Evolutionary conservation across 2,113 vertebrate species (phyloP).

Genomic region (Sisor rabdophorus): DNA sequence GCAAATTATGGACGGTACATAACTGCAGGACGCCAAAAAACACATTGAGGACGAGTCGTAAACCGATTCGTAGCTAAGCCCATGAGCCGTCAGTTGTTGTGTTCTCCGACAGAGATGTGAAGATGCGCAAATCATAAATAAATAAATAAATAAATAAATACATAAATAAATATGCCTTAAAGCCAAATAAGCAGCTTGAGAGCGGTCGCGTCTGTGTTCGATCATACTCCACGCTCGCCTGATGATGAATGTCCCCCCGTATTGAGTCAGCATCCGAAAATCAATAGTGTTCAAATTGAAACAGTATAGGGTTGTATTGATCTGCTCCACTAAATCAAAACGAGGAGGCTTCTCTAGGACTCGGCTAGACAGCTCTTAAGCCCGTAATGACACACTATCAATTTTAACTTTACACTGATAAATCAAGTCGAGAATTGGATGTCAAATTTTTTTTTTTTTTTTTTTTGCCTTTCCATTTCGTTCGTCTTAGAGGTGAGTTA

Average conservation of each 20-base stretch:
- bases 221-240: slow-evolving; percentile 75
- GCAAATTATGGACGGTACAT: not conserved
- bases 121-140: not conserved
- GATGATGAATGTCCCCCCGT: slow-evolving; percentile 88
- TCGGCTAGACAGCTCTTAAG: slow-evolving; percentile 84
- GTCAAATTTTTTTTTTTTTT: slow-evolving; percentile 77
- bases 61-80: slow-evolving; percentile 17
- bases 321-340: slow-evolving; percentile 90
- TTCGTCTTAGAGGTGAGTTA: slow-evolving; percentile 73
- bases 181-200: slow-evolving; percentile 59
- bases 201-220: slow-evolving; percentile 49
- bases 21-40: not conserved
- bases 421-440: slow-evolving; percentile 99
- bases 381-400: slow-evolving; percentile 96
- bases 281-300: slow-evolving; percentile 99
- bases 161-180: slow-evolving; percentile 10
- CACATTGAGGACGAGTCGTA: not conserved
- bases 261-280: slow-evolving; percentile 86
- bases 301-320: slow-evolving; percentile 99
- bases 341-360: slow-evolving; percentile 88
- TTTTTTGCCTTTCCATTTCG: slow-evolving; percentile 12
- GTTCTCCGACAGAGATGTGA: slow-evolving; percentile 13
- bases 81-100: slow-evolving; percentile 9
- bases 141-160: not conserved
- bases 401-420: slow-evolving; percentile 98